Base-by-base conservation (phyloP, 2,888 invertebrate species). In the Campopleginae sp. region DNA sequence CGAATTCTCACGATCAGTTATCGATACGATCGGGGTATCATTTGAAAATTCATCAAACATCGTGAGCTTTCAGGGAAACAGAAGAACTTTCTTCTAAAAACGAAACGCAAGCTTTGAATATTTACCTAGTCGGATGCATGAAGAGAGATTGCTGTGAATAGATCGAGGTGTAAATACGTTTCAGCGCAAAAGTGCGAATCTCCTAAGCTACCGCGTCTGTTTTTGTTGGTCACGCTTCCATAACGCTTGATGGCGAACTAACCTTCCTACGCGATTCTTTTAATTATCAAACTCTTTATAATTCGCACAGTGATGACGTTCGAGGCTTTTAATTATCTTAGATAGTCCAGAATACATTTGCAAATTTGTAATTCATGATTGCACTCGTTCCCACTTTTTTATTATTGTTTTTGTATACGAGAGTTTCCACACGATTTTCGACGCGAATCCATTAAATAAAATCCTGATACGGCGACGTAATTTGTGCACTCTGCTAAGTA, bases 131-230 rank as follows among this genome's bases (percentile, higher is more conserved):
- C 27, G 54, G 54, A 80, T 68, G 23, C 66, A 74, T 44, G 42
- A 44, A 58, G 19, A 71, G 31, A 71, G 51, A 66, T 51, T 27
- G 51, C 51, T 54, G 54, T 38, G 65, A 51, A 77, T 82, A 77
- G 42, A 71, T 77, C 70, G 65, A 51, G 71, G 63, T 61, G 23
- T 77, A 71, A 78, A 78, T 65, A 46, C 54, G 66, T 82, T 78
- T 82, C 77, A 82, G 54, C 72, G 82, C 82, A 82, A 74, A 79
- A 78, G 58, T 71, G 77, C 71, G 78, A 77, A 82, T 77, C 77
- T 82, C 58, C 65, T 76, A 38, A 27, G 23, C 19, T 48, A 68
- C 70, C 51, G 61, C 61, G 61, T 65, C 42, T 82, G 65, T 78
- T 65, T 72, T 72, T 72, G 61, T 48, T 77, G 63, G 83, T 70